Base-by-base conservation (phyloP, 2,797 vertebrate species). In the Nannoperca obscura region DNA sequence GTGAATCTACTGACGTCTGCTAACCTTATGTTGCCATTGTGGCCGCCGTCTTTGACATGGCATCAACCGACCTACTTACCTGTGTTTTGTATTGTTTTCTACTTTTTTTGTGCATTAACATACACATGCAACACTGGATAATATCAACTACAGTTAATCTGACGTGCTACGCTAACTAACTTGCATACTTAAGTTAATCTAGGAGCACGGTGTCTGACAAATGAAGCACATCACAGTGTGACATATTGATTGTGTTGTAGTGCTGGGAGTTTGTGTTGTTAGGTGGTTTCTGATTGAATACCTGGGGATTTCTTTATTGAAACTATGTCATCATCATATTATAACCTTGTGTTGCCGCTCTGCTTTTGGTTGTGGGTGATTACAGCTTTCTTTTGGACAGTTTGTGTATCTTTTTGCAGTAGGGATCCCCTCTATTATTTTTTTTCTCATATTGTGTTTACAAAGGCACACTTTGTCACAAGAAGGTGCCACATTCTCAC, bases 401-500 rank as follows among this genome's bases (percentile, higher is more conserved):
- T 60, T 20, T 58, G 14, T 58, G 38, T 24, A 59, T 1, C 3
- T 50, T 27, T 34, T 42, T 19, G 4, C 34, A 42, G 38, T 5
- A 24, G 10, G 22, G 30, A 14, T 49, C 0, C 8, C 24, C 42
- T 9, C 4, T 3, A 5, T 46, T 55, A 15, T 19, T 34, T 20
- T 34, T 20, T 1, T 17, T 20, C 1, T 8, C 17, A 9, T 46
- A 0, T 40, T 55, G 22, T 62, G 50, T 66, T 57, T 67, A 67
- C 42, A 38, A 52, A 62, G 55, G 40, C 34, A 10, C 8, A 36
- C 47, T 15, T 47, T 32, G 32, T 73, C 44, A 10, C 62, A 61
- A 19, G 55, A 6, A 0, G 5, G 32, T 50, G 63, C 9, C 22
- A 71, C 27, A 52, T 71, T 69, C 75, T 69, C 42, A 47, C 70